Evolutionary conservation across 30 jellyfish, hydroid and myxozoan species (phyloP).

Genomic region (Pseudorhiza aurosa): DNA sequence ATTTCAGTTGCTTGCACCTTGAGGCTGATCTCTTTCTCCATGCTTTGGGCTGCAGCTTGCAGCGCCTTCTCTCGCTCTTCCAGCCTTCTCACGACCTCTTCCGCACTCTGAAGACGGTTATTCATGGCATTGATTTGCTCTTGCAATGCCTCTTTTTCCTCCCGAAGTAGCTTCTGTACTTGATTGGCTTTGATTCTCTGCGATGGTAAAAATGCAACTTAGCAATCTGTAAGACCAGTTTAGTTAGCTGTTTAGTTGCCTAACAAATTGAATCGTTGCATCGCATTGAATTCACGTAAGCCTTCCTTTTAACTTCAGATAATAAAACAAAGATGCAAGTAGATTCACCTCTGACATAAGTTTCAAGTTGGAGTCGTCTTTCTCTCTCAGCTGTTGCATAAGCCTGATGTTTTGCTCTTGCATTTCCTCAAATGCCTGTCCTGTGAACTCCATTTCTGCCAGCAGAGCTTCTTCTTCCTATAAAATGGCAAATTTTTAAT

Average conservation of each 20-base stretch:
- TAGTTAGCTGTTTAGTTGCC: background rate
- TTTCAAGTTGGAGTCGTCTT: slow-evolving; percentile 91
- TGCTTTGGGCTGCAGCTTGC: slow-evolving; percentile 79
- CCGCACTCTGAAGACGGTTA: slow-evolving; percentile 77
- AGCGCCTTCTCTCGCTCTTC: slow-evolving; percentile 92
- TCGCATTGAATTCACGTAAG: no score
- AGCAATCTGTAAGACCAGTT: background rate
- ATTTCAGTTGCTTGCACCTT: slow-evolving; percentile 91
- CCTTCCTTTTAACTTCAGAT: no score
- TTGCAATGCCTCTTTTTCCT: slow-evolving; percentile 85
- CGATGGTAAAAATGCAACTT: background rate
- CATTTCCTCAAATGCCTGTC: slow-evolving; percentile 98
- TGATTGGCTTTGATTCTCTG: slow-evolving; percentile 96
- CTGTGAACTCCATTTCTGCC: slow-evolving; percentile 97
- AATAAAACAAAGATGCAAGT: no score
- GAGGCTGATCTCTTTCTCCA: slow-evolving; percentile 86
- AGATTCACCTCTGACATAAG: slow-evolving; percentile 92
- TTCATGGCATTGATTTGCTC: slow-evolving; percentile 75
- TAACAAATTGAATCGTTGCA: background rate
- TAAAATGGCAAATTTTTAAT: background rate
- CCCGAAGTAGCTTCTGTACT: slow-evolving; percentile 88
- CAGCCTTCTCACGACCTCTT: slow-evolving; percentile 82
- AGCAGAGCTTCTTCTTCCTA: slow-evolving; percentile 96
- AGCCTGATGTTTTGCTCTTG: slow-evolving; percentile 93
- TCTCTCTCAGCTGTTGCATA: slow-evolving; percentile 96